A percentile compares a stretch with the other conserved stretches of the same genome.
These are phyloP conservation scores for Bimastos eiseni DNA, from an alignment of 2,888 invertebrate genomes.

Conservation along the genomic window DNA sequence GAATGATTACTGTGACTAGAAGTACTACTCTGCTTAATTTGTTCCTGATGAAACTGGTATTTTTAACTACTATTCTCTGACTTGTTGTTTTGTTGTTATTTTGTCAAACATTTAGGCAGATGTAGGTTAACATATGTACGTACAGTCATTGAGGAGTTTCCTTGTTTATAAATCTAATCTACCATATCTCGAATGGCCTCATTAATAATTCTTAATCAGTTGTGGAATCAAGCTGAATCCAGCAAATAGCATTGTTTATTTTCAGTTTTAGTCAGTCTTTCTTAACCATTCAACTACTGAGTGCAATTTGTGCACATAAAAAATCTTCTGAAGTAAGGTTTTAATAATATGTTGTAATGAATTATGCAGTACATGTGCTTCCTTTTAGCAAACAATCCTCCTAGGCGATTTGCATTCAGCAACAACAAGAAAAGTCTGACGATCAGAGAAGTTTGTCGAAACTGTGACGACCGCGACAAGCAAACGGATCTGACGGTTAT, in stretches of 20 bases:
- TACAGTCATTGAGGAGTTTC: neutral
- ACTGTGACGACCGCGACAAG: constrained; percentile 18
- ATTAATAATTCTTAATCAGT: neutral
- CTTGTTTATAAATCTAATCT: neutral
- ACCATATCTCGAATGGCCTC: too few species aligned
- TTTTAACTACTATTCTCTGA: too few species aligned
- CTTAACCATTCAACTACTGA: neutral
- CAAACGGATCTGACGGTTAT: constrained; percentile 39
- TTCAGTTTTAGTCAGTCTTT: neutral
- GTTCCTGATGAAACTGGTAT: too few species aligned
- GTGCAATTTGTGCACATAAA: neutral
- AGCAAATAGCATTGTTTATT: neutral
- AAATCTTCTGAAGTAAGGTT: neutral
- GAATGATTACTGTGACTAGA: too few species aligned
- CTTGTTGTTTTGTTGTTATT: too few species aligned
- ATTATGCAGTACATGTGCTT: neutral
- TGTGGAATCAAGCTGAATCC: too few species aligned
- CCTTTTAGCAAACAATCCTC: neutral
- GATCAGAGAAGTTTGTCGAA: constrained; percentile 29
- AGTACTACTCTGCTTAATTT: too few species aligned
- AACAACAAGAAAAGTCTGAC: constrained; percentile 27
- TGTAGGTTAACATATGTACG: too few species aligned
- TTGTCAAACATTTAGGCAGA: too few species aligned
- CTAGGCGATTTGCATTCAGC: neutral
- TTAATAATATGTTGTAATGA: neutral